These are phyloP conservation scores for Premnoplex brunnescens DNA, from an alignment of 2,797 vertebrate species.

Conservation along the genomic window DNA sequence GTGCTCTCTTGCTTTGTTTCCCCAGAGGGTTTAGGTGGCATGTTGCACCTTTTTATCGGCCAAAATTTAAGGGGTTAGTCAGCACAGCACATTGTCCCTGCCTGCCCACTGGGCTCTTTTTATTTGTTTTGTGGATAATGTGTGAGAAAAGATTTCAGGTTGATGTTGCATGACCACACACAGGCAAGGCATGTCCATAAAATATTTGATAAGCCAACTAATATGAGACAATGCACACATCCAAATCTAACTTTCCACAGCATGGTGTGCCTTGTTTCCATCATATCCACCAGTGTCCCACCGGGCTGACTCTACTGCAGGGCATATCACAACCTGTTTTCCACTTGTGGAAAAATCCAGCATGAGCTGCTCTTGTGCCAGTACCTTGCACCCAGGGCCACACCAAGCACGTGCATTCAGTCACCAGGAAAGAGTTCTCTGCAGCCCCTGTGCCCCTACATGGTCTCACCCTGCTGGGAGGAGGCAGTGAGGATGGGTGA, in stretches of 20 bases:
- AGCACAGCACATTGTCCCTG: fast-evolving
- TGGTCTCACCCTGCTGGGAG: fast-evolving
- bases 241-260: neutral
- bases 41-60: neutral
- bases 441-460: neutral
- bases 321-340: neutral
- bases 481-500: neutral
- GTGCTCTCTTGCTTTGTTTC: neutral
- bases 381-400: fast-evolving
- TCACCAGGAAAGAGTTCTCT: neutral
- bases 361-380: fast-evolving
- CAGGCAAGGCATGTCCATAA: neutral
- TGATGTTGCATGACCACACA: neutral
- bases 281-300: neutral
- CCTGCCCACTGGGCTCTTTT: neutral
- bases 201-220: neutral
- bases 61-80: neutral
- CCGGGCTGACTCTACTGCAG: fast-evolving
- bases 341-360: fast-evolving
- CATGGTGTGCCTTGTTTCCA: neutral
- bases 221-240: fast-evolving
- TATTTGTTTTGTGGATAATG: neutral
- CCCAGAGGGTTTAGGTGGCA: neutral
- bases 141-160: neutral
- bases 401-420: fast-evolving